phyloP scores from a whole-genome alignment of 2,113 vertebrate species.

The Lamprologus callipterus region DNA sequence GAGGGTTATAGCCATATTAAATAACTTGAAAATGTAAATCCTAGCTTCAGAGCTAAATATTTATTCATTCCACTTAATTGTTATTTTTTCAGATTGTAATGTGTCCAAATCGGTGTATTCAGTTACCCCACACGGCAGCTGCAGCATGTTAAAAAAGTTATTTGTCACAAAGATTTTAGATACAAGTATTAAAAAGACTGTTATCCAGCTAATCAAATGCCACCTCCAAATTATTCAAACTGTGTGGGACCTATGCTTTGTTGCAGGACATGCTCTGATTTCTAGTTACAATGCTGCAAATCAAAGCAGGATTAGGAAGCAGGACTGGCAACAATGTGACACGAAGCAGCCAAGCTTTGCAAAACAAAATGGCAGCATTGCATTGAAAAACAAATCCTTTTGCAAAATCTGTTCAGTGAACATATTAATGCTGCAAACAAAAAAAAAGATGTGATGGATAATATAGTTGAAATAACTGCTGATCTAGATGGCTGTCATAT shows the following conservation, averaged over 20 bases:
- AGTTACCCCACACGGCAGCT: background rate
- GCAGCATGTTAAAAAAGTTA: background rate
- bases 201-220: background rate
- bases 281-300: background rate
- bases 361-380: background rate
- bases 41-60: background rate
- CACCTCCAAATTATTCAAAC: background rate
- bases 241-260: background rate
- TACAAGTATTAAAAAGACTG: background rate
- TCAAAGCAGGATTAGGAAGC: background rate
- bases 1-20: background rate
- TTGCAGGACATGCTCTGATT: background rate
- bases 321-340: background rate
- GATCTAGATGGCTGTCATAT: background rate
- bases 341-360: background rate
- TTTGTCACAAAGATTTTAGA: background rate
- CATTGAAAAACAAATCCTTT: background rate
- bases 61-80: background rate
- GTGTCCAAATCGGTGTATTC: background rate
- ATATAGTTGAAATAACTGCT: background rate
- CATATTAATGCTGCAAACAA: background rate
- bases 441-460: background rate
- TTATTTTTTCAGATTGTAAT: background rate
- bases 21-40: background rate
- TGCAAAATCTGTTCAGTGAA: background rate